A percentile compares a stretch with the other conserved stretches of the same genome.
phyloP scores from a whole-genome alignment of 1,140 invertebrate genomes.

The Ceratina australensis region DNA sequence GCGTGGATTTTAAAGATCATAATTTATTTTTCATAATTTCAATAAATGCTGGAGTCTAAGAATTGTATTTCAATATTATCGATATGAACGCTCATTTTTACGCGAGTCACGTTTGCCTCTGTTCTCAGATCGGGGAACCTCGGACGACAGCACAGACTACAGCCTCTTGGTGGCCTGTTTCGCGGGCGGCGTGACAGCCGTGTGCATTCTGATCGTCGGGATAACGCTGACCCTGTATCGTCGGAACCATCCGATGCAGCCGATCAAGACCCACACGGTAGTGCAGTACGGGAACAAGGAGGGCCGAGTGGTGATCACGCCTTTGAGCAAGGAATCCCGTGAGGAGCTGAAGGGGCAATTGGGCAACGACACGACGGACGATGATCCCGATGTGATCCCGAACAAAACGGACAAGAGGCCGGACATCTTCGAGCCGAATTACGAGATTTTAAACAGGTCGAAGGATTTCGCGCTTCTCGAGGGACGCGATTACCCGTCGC shows the following conservation, averaged over 20 bases:
- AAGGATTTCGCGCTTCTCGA: slow-evolving; percentile 58
- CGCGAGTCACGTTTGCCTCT: slow-evolving; percentile 39
- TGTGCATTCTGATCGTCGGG: slow-evolving; percentile 72
- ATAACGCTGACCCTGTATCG: slow-evolving; percentile 72
- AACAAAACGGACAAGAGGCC: slow-evolving; percentile 64
- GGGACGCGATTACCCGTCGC: slow-evolving; percentile 55
- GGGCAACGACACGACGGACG: slow-evolving; percentile 56
- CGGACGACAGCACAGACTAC: slow-evolving; percentile 68
- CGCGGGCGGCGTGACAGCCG: slow-evolving; percentile 71
- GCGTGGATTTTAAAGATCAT: too few relatives aligned
- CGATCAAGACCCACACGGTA: slow-evolving; percentile 62
- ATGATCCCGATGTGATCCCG: slow-evolving; percentile 72
- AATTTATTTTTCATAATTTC: too few relatives aligned
- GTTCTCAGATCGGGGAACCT: slow-evolving; percentile 68
- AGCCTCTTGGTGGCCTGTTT: slow-evolving; percentile 73
- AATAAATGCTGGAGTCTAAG: too few relatives aligned
- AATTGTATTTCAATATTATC: too few relatives aligned
- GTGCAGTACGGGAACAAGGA: slow-evolving; percentile 52
- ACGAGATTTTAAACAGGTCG: slow-evolving; percentile 54
- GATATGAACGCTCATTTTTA: background rate
- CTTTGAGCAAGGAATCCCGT: slow-evolving; percentile 21
- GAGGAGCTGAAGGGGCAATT: slow-evolving; percentile 39
- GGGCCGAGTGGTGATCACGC: slow-evolving; percentile 10
- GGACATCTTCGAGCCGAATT: slow-evolving; percentile 67
- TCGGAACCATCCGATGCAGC: slow-evolving; percentile 61